phyloP scores from a whole-genome alignment of 2,888 invertebrate species.

The Orthosia incerta region DNA sequence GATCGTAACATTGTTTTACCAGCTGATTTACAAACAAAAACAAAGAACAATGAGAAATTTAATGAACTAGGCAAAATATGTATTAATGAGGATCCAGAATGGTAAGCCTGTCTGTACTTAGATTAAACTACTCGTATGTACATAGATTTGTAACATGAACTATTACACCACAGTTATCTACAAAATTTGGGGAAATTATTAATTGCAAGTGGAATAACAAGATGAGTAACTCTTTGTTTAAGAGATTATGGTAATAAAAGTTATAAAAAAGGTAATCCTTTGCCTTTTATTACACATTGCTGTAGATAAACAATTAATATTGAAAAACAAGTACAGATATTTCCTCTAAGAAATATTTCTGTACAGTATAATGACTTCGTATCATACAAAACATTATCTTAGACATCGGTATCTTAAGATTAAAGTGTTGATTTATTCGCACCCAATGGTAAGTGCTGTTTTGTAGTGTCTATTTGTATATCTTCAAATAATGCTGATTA shows the following conservation, averaged over 20 bases:
- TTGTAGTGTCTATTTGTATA: slow-evolving; percentile 22
- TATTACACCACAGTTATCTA: background rate
- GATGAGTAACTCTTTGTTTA: slow-evolving; percentile 7
- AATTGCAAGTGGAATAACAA: slow-evolving; percentile 22
- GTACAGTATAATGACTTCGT: slow-evolving; percentile 15
- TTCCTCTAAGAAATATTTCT: slow-evolving; percentile 21
- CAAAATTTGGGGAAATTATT: slow-evolving; percentile 18
- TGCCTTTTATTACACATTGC: slow-evolving; percentile 16
- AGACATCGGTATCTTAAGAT: slow-evolving; percentile 47
- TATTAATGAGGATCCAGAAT: background rate
- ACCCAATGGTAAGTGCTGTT: slow-evolving; percentile 35
- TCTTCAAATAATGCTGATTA: slow-evolving; percentile 37
- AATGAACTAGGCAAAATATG: background rate
- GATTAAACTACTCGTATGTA: slow-evolving; percentile 14
- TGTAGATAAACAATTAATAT: slow-evolving; percentile 26
- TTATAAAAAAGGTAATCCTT: slow-evolving; percentile 36
- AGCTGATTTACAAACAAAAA: background rate
- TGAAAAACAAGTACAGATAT: background rate
- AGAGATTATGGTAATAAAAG: slow-evolving; percentile 18
- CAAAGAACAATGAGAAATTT: too few species aligned
- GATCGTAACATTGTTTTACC: background rate
- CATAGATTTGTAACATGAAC: slow-evolving; percentile 16
- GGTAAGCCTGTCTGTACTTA: background rate
- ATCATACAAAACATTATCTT: slow-evolving; percentile 41
- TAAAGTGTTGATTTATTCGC: slow-evolving; percentile 45